These are phyloP conservation scores for Drosophila tani DNA, from an alignment of 1,140 invertebrate genomes.

Conservation along the genomic window DNA sequence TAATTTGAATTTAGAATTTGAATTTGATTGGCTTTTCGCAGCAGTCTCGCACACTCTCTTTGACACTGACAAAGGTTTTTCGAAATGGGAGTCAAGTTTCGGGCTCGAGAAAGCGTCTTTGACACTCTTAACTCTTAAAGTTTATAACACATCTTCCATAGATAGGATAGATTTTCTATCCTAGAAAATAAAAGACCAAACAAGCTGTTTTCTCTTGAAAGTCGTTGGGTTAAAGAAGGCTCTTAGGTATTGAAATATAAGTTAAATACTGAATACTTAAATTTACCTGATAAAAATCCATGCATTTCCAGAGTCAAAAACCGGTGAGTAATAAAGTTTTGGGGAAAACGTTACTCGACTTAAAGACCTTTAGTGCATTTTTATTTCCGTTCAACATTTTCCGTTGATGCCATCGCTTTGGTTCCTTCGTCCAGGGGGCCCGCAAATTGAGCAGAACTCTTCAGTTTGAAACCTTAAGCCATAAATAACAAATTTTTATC, in stretches of 20 bases:
- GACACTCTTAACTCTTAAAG: not conserved
- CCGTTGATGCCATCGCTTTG: constrained; percentile 5
- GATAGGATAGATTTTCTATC: no score
- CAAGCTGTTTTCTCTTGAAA: no score
- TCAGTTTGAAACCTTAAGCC: constrained; percentile 58
- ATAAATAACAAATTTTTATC: constrained; percentile 70
- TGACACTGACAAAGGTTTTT: not conserved
- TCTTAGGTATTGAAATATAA: no score
- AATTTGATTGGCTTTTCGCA: constrained; percentile 50
- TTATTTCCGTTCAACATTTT: constrained; percentile 22
- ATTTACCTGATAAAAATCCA: not conserved
- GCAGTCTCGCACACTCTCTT: not conserved
- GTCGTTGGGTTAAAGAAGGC: no score
- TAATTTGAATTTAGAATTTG: constrained; percentile 51
- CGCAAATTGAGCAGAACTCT: constrained; percentile 52
- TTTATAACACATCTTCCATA: no score
- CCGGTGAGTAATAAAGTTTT: not conserved
- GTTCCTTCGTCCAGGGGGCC: constrained; percentile 17
- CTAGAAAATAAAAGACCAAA: no score
- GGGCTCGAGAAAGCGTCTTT: no score
- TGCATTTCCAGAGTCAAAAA: not conserved
- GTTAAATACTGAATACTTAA: not conserved
- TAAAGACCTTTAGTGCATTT: constrained; percentile 31
- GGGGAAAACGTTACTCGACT: not conserved
- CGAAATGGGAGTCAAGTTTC: constrained; percentile 1